A percentile compares a stretch with the other conserved stretches of the same genome.
Evolutionary conservation across 2,113 vertebrate genomes (phyloP).

Genomic region (Eulacestoma nigropectus): DNA sequence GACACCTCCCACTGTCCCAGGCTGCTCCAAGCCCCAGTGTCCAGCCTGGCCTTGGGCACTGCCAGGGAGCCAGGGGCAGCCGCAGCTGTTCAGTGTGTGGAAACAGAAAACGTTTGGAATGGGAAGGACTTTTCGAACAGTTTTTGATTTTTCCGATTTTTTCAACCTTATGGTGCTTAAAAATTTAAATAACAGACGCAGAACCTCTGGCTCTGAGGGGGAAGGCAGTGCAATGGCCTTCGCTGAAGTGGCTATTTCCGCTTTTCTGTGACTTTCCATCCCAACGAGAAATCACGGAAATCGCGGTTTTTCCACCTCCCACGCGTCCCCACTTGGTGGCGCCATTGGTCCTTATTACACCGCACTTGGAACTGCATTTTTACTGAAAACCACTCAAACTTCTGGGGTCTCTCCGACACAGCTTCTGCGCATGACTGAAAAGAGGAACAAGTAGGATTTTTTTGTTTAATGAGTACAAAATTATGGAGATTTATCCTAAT

Average conservation of each 20-base stretch:
- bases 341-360: neutral
- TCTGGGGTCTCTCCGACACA: neutral
- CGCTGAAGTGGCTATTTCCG: accelerated
- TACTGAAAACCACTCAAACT: neutral
- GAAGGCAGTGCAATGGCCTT: neutral
- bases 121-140: neutral
- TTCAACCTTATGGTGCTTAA: neutral
- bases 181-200: neutral
- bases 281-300: accelerated
- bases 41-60: neutral
- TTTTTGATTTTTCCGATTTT: neutral
- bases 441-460: neutral
- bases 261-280: neutral
- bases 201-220: neutral
- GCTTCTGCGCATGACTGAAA: neutral
- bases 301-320: accelerated
- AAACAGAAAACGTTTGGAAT: neutral
- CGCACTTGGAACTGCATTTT: accelerated
- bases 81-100: accelerated
- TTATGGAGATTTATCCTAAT: conserved; percentile 19
- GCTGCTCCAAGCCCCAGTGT: neutral
- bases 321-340: neutral
- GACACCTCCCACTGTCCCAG: neutral
- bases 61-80: neutral
- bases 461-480: neutral